A percentile compares a stretch with the other conserved stretches of the same genome.
Conservation (phyloP, 2,113 vertebrate species). For the Thamnophis sirtalis region DNA sequence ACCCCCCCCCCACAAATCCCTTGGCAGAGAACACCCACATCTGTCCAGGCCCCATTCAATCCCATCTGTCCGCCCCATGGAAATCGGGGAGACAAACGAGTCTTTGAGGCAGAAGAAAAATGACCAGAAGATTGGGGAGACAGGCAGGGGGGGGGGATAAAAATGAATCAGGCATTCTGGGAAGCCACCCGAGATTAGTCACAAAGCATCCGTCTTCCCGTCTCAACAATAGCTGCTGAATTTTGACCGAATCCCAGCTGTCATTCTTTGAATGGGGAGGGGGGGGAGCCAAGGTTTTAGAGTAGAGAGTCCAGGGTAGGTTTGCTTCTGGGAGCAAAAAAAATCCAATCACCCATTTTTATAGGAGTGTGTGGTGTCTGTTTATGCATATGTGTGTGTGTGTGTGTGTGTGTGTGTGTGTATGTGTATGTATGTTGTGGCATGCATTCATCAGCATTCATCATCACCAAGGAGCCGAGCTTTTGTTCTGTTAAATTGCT, state of each 20-base stretch:
- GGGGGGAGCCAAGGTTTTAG: conserved; percentile 78
- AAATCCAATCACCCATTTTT: neutral
- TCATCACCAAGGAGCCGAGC: conserved; percentile 69
- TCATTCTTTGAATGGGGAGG: conserved; percentile 82
- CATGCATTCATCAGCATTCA: conserved; percentile 86
- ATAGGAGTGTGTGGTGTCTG: neutral
- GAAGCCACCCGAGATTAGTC: conserved; percentile 97
- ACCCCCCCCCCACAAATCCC: conserved; percentile 20
- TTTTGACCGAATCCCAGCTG: conserved; percentile 97
- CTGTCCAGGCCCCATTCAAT: conserved; percentile 77
- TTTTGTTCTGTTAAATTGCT: conserved; percentile 75
- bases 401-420: neutral
- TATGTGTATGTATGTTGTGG: conserved; percentile 56
- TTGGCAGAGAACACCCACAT: conserved; percentile 62
- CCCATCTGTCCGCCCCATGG: conserved; percentile 73
- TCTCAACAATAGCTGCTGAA: conserved; percentile 87
- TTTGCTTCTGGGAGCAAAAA: conserved; percentile 69
- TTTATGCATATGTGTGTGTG: no score
- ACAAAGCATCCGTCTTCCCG: conserved; percentile 93
- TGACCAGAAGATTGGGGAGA: conserved; percentile 55
- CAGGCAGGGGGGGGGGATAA: conserved; percentile 51
- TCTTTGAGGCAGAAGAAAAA: conserved; percentile 56
- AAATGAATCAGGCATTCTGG: conserved; percentile 79
- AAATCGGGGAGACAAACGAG: conserved; percentile 49
- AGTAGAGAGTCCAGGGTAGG: conserved; percentile 78